A percentile compares a stretch with the other conserved stretches of the same genome.
phyloP scores from a whole-genome alignment of 1,140 invertebrate species.

The Zaprionus africanus region DNA sequence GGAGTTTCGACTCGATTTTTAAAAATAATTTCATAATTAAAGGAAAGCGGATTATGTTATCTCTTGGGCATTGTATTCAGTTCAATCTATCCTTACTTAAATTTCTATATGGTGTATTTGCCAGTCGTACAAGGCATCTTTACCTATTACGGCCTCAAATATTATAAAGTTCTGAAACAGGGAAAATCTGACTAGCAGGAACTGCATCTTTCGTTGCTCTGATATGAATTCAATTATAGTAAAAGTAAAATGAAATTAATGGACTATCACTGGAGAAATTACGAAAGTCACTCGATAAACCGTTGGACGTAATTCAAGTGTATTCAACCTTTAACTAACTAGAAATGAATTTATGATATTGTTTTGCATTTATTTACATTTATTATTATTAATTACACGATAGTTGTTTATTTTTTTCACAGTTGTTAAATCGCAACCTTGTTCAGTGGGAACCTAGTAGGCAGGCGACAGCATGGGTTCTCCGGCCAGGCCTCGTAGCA shows the following conservation, averaged over 20 bases:
- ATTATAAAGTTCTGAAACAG: neutral
- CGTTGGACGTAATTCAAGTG: no score
- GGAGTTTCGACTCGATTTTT: no score
- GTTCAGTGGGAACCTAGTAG: constrained; percentile 55
- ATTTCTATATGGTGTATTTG: neutral
- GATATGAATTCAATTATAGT: neutral
- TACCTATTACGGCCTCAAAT: neutral
- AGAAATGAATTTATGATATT: neutral
- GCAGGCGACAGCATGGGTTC: constrained; percentile 88
- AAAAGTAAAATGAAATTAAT: neutral
- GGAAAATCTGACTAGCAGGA: neutral
- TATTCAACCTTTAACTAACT: no score
- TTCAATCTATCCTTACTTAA: neutral
- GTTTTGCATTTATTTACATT: constrained; percentile 23
- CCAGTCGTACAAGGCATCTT: neutral
- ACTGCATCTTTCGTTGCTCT: neutral
- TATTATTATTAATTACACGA: neutral
- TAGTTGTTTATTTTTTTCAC: constrained; percentile 8
- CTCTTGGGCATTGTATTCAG: neutral
- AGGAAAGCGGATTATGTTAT: neutral
- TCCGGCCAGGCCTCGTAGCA: constrained; percentile 89
- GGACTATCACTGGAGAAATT: no score
- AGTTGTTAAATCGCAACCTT: constrained; percentile 4
- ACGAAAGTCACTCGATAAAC: no score
- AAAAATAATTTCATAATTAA: neutral